phyloP scores from a whole-genome alignment of 2,888 invertebrate genomes.

The Athetis lepigone region DNA sequence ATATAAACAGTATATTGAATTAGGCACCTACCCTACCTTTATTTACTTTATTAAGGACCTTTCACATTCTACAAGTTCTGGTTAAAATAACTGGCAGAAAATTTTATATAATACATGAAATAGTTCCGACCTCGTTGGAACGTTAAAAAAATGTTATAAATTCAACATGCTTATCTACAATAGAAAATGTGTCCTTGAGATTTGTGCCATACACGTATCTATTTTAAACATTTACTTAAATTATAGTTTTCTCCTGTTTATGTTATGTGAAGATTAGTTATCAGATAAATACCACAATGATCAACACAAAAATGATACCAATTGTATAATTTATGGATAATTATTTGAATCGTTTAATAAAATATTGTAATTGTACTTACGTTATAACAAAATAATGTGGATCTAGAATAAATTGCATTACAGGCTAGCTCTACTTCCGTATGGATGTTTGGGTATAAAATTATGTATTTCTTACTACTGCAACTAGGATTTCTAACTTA shows the following conservation, averaged over 20 bases:
- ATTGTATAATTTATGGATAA: background rate
- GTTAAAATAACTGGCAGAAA: too few relatives aligned
- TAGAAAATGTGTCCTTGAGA: constrained; percentile 8
- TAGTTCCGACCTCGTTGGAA: background rate
- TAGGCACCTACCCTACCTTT: too few relatives aligned
- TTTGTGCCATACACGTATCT: constrained; percentile 26
- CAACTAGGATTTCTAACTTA: too few relatives aligned
- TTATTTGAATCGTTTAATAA: constrained; percentile 18
- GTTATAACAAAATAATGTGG: constrained; percentile 16
- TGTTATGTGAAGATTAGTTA: constrained; percentile 7
- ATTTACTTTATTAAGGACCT: too few relatives aligned
- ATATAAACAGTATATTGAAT: too few relatives aligned
- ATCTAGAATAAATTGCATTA: constrained; percentile 26
- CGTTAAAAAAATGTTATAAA: constrained; percentile 29
- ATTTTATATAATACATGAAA: too few relatives aligned
- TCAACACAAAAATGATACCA: constrained; percentile 19
- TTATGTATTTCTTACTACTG: background rate
- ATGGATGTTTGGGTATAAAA: background rate
- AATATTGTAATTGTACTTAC: constrained; percentile 45
- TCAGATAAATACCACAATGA: background rate
- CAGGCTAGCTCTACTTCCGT: constrained; percentile 15
- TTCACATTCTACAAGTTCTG: too few relatives aligned
- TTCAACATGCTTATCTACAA: constrained; percentile 19
- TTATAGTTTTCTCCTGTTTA: constrained; percentile 6
- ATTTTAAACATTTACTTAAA: constrained; percentile 19